Base-by-base conservation (phyloP, 2,797 vertebrate species). In the Amblyraja radiata region DNA sequence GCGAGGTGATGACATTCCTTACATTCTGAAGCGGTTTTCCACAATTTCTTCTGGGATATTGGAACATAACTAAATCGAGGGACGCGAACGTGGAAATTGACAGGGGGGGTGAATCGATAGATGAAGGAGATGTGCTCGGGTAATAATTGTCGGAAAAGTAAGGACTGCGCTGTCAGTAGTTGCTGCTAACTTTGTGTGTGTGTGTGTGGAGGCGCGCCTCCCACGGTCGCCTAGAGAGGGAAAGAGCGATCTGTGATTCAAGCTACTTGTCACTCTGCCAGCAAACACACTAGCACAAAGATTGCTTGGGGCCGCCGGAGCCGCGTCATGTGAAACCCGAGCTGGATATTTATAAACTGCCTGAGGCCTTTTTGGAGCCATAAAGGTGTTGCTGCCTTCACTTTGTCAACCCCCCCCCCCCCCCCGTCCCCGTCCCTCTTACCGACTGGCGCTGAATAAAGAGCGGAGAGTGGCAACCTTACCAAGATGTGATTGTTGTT, bases 241-340 rank as follows among this genome's bases (percentile, higher is more conserved):
- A 36, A 36, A 1, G 14, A 18, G 61, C 61, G 7, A 88, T 25
- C 36, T 18, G 32, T 36, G 63, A 21, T 71, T 32, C 14, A 23
- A 21, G 18, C n/a, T 23, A 18, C 32, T 71, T 90, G 68, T 46
- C 68, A 46, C 68, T 54, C 36, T 54, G 71, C 68, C 90, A 91
- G 11, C 90, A 91, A 46, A 54, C 61, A 36, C n/a, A 78, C 77
- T 13, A 78, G n/a, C 77, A 68, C 84, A 68, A 65, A 88, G 61
- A 68, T 13, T 74, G 36, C 32, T 36, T 14, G 88, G 18, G 90
- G 90, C 36, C 28, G 16, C 16, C 6, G 46, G 9, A 28, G 80
- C 46, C 16, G 86, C n/a, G 63, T 90, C 86, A 23, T 65, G 86
- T 90, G 63, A 68, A 90, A 68, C 32, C 63, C 14, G n/a, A 91